Evolutionary conservation across 2,113 vertebrate species (phyloP).

Genomic region (Psettodes erumei): DNA sequence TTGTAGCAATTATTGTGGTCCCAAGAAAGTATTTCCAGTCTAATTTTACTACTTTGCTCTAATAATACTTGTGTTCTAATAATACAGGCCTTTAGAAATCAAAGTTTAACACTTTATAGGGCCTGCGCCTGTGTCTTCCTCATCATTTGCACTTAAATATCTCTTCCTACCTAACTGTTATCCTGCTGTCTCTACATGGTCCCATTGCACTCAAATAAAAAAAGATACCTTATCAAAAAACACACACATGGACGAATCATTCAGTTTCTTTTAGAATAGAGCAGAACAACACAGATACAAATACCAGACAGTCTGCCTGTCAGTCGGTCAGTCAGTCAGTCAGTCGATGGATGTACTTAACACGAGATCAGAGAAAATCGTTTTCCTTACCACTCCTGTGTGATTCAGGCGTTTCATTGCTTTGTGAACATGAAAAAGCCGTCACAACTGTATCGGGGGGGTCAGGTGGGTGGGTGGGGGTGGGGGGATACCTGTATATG

Average conservation of each 20-base stretch:
- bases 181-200: constrained; percentile 81
- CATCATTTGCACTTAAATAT: constrained; percentile 26
- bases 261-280: constrained; percentile 86
- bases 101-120: background rate
- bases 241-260: constrained; percentile 88
- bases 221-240: constrained; percentile 76
- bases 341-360: constrained; percentile 62
- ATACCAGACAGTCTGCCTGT: constrained; percentile 72
- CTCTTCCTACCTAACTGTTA: constrained; percentile 11
- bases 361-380: constrained; percentile 41
- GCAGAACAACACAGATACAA: constrained; percentile 91
- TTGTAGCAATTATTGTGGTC: background rate
- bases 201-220: constrained; percentile 82
- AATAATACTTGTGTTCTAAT: constrained; percentile 5
- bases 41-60: constrained; percentile 36
- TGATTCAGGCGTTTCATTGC: constrained; percentile 46
- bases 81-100: too few relatives aligned
- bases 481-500: too few relatives aligned
- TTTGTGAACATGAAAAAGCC: constrained; percentile 63
- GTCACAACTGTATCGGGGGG: constrained; percentile 27
- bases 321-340: constrained; percentile 77
- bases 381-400: constrained; percentile 18
- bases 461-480: too few relatives aligned
- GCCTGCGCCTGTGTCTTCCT: constrained; percentile 2
- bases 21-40: background rate